Evolutionary conservation across 1,140 invertebrate genomes (phyloP), one percentile per base, ranked within the genome.

Genomic region (Uloborus diversus): DNA sequence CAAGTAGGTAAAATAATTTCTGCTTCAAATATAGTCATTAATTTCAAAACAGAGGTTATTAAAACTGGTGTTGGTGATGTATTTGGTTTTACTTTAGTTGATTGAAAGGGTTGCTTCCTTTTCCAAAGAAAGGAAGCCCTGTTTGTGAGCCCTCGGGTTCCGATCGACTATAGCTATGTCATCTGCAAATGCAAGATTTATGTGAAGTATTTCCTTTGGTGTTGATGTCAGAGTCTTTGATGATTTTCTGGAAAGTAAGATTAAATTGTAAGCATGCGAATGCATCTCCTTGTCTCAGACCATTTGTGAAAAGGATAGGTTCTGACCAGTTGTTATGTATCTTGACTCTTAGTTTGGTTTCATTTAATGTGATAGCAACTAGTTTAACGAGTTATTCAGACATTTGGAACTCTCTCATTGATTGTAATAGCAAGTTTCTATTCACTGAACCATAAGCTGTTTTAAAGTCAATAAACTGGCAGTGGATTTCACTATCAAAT

Each of bases 381-480:
- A 61, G 27, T 4, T 30, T 61, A 61, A 61, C 32, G 25, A 61
- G 57, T 32, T 61, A 30, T 28, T 13, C 23, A 30, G 57, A 28
- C 23, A 61, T 61, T 3, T 61, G 27, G 27, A 61, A 61, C 27
- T 61, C 25, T 28, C 32, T 28, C 4, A 61, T 59, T 59, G 56
- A 30, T 28, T 59, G 56, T 30, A 61, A 35, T 28, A 61, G 57
- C 23, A 61, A 61, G 11, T 61, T 61, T 61, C 25, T 61, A 32
- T 61, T 61, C 57, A 61, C n/a, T 14, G 57, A 61, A 9, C 32
- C 25, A 30, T 28, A 61, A 61, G 57, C 37, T 42, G 37, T 30
- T 61, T 28, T 25, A 13, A 61, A 30, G 28, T 61, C 57, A 56
- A 20, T 56, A 20, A 56, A 1, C 2, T 20, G 20, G 2, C 25